Conservation (phyloP, 2,113 vertebrate species). For the Erythrocercus mccallii region DNA sequence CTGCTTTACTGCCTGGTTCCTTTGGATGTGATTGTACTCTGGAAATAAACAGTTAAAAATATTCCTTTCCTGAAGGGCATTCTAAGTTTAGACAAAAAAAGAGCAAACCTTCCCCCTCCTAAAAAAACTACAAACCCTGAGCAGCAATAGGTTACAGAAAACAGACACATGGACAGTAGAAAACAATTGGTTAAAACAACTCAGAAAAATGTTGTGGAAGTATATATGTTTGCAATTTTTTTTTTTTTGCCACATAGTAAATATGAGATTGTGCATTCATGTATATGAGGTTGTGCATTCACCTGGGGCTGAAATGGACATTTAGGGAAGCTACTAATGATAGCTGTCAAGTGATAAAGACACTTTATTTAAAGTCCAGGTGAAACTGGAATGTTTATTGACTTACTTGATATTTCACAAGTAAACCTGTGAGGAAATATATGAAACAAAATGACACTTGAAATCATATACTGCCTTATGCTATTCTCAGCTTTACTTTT, state of each 20-base stretch:
- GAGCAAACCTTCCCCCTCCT: too few species aligned
- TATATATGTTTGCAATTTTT: neutral
- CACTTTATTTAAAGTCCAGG: neutral
- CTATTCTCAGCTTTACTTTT: neutral
- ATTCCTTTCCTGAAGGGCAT: neutral
- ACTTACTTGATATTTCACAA: neutral
- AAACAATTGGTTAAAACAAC: neutral
- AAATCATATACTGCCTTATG: neutral
- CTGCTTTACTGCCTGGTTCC: neutral
- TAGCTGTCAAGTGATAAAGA: neutral
- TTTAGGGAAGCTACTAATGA: neutral
- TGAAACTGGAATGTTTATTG: neutral
- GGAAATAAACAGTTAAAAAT: neutral
- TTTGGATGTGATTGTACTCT: rapidly evolving
- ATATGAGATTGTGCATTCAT: neutral
- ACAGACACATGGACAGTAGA: neutral
- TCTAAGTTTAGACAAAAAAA: neutral
- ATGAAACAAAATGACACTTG: neutral
- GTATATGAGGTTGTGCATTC: neutral
- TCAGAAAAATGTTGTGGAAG: neutral
- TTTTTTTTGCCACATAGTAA: neutral
- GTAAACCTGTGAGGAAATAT: neutral
- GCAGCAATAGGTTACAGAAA: neutral
- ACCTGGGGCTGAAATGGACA: neutral
- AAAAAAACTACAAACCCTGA: rapidly evolving